Conservation (phyloP, 1,140 invertebrate species). For the Plectrocnemia conspersa region DNA sequence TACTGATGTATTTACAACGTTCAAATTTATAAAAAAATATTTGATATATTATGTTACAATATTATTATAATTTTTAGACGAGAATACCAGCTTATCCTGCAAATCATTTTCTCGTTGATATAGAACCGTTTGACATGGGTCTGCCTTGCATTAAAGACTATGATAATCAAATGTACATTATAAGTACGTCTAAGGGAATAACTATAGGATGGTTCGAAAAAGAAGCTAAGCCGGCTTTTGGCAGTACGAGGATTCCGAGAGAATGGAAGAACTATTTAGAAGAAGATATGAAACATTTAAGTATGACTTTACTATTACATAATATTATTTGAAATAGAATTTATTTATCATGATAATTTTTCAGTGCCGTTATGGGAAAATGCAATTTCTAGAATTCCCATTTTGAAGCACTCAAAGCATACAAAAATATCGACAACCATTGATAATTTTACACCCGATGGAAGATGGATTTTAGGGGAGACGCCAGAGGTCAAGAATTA, state of each 20-base stretch:
- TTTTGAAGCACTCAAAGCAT: slow-evolving; percentile 52
- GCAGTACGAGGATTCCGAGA: slow-evolving; percentile 53
- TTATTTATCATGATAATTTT: slow-evolving; percentile 18
- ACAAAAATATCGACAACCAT: slow-evolving; percentile 63
- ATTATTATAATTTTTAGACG: slow-evolving; percentile 16
- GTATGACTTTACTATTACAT: slow-evolving; percentile 36
- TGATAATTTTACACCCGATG: slow-evolving; percentile 75
- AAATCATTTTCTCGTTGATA: slow-evolving; percentile 65
- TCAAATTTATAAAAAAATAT: background rate
- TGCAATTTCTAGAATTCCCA: slow-evolving; percentile 62
- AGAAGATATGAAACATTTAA: slow-evolving; percentile 64
- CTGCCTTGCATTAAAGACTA: slow-evolving; percentile 63
- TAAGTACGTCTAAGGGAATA: slow-evolving; percentile 55
- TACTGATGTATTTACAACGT: too few species aligned
- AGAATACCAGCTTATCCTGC: slow-evolving; percentile 66
- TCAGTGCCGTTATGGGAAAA: slow-evolving; percentile 55
- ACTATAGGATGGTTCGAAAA: slow-evolving; percentile 66
- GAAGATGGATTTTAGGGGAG: slow-evolving; percentile 66
- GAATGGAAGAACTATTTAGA: slow-evolving; percentile 55
- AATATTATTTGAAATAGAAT: background rate
- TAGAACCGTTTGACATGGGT: slow-evolving; percentile 46
- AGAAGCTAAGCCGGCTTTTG: slow-evolving; percentile 61
- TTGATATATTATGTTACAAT: background rate
- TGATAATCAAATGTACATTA: slow-evolving; percentile 62
- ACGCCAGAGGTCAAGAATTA: slow-evolving; percentile 72